Conservation (phyloP, 2,888 invertebrate species). For the Tetragonula carbonaria region DNA sequence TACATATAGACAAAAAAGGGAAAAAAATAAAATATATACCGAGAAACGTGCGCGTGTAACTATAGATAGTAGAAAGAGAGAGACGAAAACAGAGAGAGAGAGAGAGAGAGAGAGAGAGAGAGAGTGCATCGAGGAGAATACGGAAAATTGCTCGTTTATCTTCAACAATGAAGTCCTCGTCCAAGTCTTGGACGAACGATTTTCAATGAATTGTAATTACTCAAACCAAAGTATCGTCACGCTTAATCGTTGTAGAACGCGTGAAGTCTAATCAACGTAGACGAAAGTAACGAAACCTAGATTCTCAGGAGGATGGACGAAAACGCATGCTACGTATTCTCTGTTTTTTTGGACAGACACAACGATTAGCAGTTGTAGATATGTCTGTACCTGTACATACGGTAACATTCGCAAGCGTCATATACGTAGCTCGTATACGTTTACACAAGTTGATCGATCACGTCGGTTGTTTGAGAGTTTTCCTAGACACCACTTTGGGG, state of each 20-base stretch:
- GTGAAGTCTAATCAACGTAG: not conserved
- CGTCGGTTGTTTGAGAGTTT: constrained; percentile 22
- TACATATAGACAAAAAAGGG: constrained; percentile 53
- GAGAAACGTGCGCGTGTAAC: not conserved
- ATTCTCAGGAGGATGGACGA: constrained; percentile 12
- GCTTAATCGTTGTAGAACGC: constrained; percentile 19
- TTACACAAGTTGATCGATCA: constrained; percentile 19
- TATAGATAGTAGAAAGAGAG: not conserved
- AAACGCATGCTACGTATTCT: constrained; percentile 49
- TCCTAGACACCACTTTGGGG: too few species aligned
- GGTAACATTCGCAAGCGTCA: constrained; percentile 35
- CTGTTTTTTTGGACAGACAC: constrained; percentile 47
- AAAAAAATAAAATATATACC: not conserved
- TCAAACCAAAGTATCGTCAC: constrained; percentile 58
- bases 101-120: not conserved
- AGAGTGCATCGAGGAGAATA: constrained; percentile 40
- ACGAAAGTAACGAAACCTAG: not conserved
- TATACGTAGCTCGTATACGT: constrained; percentile 40
- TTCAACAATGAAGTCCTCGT: constrained; percentile 4
- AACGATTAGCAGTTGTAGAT: constrained; percentile 60
- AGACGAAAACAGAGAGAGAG: too few species aligned
- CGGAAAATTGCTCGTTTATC: constrained; percentile 28
- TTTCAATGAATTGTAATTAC: constrained; percentile 22
- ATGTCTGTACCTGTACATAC: constrained; percentile 54
- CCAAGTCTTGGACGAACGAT: constrained; percentile 11